Base-by-base conservation (phyloP, 53 echinoderm and acorn worm species). In the Arbacia lixula region DNA sequence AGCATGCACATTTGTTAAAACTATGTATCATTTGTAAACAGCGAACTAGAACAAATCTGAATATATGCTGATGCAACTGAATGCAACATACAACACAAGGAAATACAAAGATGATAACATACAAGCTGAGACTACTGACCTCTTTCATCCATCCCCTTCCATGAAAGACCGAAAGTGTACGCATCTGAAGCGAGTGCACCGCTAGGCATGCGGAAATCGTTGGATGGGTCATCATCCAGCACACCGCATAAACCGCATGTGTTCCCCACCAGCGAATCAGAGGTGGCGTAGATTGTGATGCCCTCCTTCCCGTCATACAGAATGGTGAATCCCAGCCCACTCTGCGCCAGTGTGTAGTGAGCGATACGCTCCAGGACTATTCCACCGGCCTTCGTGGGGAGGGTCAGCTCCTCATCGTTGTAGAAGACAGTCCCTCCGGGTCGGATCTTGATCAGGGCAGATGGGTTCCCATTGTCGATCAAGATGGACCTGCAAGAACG, bases 201-300 rank as follows among this genome's bases (percentile, higher is more conserved):
- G 43, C 57, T 66, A 1, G 95, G 87, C 12, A 63, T 83, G 14
- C 71, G 72, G 65, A 86, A 89, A 35, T 94, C 95, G 54, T 94
- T 89, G 16, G 46, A 36, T 1, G 87, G 84, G 68, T 91, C 85
- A 19, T 82, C 72, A 36, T 94, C 89, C 67, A 84, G 89, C 22
- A 89, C 87, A 27, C 95, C 95, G 40, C 95, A 94, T 20, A 94
- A 82, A 33, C 95, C 95, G 31, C 91, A 94, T 0, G 91, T 94
- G 53, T 92, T 84, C 32, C 79, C 85, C 12, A 38, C 30, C 28
- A 94, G 68, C 3, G 68, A 79, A 16, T 86, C 73, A 0, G 86
- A 84, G 0, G 89, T 94, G 57, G 87, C 28, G 68, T 80, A 84
- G 2, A 94, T 71, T 16, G 86, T 89, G 12, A 94, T 79, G 22